Percentiles rank a stretch among this genome's conserved stretches.
Conservation (phyloP, 2,113 vertebrate genomes). For the Tragelaphus scriptus region DNA sequence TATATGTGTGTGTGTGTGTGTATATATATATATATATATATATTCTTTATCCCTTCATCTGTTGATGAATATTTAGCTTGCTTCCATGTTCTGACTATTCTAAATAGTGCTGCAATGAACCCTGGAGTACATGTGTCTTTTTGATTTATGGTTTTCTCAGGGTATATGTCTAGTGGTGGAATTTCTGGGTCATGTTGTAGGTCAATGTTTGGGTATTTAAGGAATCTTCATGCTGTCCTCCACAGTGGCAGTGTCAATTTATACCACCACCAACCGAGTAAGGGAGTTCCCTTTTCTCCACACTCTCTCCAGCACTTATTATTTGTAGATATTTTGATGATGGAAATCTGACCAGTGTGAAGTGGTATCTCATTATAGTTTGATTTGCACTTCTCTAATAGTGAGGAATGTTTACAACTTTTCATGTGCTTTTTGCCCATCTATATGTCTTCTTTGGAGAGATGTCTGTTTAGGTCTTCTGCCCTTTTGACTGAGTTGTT, state of each 20-base stretch:
- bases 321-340: neutral
- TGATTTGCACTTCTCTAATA: neutral
- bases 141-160: neutral
- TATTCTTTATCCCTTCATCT: neutral
- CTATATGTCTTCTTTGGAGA: neutral
- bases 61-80: neutral
- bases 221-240: neutral
- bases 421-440: neutral
- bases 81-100: neutral
- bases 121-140: neutral
- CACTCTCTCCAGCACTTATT: neutral
- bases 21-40: neutral
- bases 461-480: neutral
- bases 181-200: neutral
- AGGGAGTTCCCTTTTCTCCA: neutral
- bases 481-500: neutral
- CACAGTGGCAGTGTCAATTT: neutral
- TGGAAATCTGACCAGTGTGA: neutral
- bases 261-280: neutral
- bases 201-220: neutral
- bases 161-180: neutral
- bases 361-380: neutral
- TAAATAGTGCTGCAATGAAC: neutral
- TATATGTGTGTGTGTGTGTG: neutral
- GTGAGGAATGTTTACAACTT: neutral